Percentiles rank a stretch among this genome's conserved stretches.
Conservation (phyloP, 1,140 invertebrate species). For the Proales similis region DNA sequence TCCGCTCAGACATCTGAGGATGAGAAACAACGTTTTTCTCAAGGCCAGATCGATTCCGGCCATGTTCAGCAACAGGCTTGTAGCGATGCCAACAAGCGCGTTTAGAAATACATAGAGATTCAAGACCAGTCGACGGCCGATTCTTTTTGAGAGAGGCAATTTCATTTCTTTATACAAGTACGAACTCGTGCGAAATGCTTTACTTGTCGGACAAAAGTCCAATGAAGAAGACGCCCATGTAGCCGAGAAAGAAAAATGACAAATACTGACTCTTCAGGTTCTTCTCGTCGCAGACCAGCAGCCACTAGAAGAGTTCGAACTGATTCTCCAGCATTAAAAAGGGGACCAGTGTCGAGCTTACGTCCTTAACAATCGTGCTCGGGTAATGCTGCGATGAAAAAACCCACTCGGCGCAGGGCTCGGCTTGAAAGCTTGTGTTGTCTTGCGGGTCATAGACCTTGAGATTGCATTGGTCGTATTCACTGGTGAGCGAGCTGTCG, state of each 20-base stretch:
- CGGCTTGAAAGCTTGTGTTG: not conserved
- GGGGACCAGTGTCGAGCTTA: too few relatives aligned
- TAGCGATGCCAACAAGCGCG: not conserved
- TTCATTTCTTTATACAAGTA: not conserved
- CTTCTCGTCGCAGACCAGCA: constrained; percentile 14
- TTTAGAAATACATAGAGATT: constrained; percentile 18
- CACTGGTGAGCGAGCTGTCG: constrained; percentile 8
- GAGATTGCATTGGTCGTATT: constrained; percentile 13
- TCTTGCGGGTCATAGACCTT: too few relatives aligned
- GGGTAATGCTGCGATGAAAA: constrained; percentile 14
- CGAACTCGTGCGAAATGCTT: not conserved
- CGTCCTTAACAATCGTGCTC: constrained; percentile 13
- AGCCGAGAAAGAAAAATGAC: constrained; percentile 30
- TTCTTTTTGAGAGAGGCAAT: not conserved
- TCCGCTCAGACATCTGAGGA: constrained; percentile 2
- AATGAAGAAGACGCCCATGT: constrained; percentile 10
- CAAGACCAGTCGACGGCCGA: constrained; percentile 7
- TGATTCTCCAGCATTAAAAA: too few relatives aligned
- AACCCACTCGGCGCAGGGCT: constrained; percentile 13
- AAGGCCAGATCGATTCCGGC: not conserved
- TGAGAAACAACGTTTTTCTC: constrained; percentile 1
- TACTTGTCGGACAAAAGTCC: constrained; percentile 34
- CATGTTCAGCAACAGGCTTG: not conserved
- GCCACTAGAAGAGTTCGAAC: too few relatives aligned
- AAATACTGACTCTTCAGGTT: not conserved